These are phyloP conservation scores for Lagocephalus sceleratus DNA, from an alignment of 2,797 vertebrate genomes.

Conservation along the genomic window DNA sequence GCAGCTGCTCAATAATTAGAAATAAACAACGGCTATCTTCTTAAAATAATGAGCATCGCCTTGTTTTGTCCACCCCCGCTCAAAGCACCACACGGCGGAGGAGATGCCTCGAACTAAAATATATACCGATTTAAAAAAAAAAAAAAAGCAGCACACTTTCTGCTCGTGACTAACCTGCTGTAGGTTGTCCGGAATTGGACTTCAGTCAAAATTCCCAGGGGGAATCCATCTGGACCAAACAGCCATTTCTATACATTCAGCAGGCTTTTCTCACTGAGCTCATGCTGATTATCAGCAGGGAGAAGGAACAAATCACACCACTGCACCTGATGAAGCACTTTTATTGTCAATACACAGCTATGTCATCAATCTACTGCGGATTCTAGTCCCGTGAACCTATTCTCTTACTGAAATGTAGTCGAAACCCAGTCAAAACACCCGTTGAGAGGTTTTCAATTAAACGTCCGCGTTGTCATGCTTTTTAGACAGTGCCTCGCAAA, in stretches of 20 bases:
- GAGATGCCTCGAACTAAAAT: conserved; percentile 4
- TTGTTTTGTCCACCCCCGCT: conserved; percentile 8
- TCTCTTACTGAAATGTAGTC: conserved; percentile 1
- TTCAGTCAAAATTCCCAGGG: conserved; percentile 57
- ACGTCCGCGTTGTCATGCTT: too few relatives aligned
- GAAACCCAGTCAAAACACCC: conserved; percentile 9
- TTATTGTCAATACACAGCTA: background rate
- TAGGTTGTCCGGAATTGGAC: conserved; percentile 66
- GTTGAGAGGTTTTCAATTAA: too few relatives aligned
- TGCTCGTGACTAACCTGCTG: conserved; percentile 60
- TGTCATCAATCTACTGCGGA: background rate
- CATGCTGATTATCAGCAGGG: conserved; percentile 33
- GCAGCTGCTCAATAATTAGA: too few relatives aligned
- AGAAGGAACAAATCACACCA: conserved; percentile 5
- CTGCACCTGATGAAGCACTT: conserved; percentile 4
- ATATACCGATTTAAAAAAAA: conserved; percentile 10
- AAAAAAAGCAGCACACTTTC: conserved; percentile 24
- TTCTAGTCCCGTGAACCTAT: conserved; percentile 13
- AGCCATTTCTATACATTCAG: conserved; percentile 64
- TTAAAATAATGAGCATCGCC: too few relatives aligned
- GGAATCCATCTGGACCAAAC: conserved; percentile 66
- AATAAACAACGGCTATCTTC: too few relatives aligned
- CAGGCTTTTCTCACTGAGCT: conserved; percentile 30
- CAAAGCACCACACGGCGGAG: background rate
- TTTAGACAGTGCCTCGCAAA: background rate